A percentile compares a stretch with the other conserved stretches of the same genome.
These are phyloP conservation scores for Strigamia crassipes DNA, from an alignment of 2,888 invertebrate genomes.

Conservation along the genomic window DNA sequence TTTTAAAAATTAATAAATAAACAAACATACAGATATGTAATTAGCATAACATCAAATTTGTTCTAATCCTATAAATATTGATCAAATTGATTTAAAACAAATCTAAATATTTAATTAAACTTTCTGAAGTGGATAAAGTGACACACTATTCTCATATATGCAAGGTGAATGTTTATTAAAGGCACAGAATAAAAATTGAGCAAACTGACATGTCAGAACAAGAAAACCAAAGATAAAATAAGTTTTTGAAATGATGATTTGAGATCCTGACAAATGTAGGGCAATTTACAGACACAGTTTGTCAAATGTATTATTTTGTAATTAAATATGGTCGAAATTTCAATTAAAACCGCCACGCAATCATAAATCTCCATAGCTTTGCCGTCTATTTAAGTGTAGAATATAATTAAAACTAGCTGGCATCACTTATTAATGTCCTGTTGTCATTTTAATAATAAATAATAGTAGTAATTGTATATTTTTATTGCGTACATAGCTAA, in stretches of 20 bases:
- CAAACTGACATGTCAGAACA: background rate
- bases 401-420: background rate
- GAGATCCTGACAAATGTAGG: background rate
- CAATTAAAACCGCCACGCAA: background rate
- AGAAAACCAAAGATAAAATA: background rate
- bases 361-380: background rate
- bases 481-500: background rate
- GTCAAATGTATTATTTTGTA: background rate
- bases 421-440: background rate
- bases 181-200: constrained; percentile 27
- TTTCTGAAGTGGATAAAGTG: background rate
- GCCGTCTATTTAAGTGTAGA: background rate
- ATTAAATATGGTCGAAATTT: background rate
- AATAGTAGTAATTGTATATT: background rate
- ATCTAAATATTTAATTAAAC: background rate
- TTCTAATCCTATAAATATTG: too few species aligned
- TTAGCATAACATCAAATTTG: too few species aligned
- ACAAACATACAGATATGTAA: too few species aligned
- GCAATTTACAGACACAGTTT: background rate
- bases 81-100: background rate
- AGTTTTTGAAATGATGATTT: background rate
- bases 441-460: background rate
- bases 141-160: background rate
- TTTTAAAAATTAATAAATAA: background rate
- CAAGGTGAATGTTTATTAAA: constrained; percentile 27